These are phyloP conservation scores for Amorpha juglandis DNA, from an alignment of 2,888 invertebrate species.

Conservation along the genomic window DNA sequence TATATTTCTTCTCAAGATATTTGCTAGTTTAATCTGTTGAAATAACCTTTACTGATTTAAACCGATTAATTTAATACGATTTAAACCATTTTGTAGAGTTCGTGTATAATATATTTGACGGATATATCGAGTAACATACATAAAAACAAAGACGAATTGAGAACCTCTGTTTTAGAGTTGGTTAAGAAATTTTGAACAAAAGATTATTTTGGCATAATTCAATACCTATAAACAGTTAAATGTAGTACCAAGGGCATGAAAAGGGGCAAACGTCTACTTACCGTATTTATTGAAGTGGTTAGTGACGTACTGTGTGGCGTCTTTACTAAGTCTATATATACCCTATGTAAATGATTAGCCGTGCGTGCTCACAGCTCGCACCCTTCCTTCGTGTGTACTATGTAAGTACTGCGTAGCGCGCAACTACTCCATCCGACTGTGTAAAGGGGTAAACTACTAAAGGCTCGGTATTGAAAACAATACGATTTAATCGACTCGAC, in stretches of 20 bases:
- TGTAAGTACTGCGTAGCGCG: not conserved
- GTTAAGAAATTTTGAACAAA: too few species aligned
- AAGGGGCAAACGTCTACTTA: constrained; percentile 24
- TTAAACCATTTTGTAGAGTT: too few species aligned
- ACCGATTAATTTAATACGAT: too few species aligned
- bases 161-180: too few species aligned
- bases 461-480: not conserved
- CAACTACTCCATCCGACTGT: constrained; percentile 27
- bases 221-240: not conserved
- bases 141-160: too few species aligned
- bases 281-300: constrained; percentile 30
- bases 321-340: too few species aligned
- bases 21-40: too few species aligned
- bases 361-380: constrained; percentile 28
- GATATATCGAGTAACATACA: too few species aligned
- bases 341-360: constrained; percentile 32
- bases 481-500: constrained; percentile 12
- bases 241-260: constrained; percentile 8
- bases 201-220: not conserved
- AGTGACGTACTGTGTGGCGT: constrained; percentile 10
- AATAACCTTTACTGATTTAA: too few species aligned
- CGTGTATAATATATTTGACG: too few species aligned
- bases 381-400: constrained; percentile 26
- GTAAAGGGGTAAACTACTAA: constrained; percentile 17
- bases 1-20: too few species aligned